Conservation (phyloP, 2,888 invertebrate species). For the Pocota personata region DNA sequence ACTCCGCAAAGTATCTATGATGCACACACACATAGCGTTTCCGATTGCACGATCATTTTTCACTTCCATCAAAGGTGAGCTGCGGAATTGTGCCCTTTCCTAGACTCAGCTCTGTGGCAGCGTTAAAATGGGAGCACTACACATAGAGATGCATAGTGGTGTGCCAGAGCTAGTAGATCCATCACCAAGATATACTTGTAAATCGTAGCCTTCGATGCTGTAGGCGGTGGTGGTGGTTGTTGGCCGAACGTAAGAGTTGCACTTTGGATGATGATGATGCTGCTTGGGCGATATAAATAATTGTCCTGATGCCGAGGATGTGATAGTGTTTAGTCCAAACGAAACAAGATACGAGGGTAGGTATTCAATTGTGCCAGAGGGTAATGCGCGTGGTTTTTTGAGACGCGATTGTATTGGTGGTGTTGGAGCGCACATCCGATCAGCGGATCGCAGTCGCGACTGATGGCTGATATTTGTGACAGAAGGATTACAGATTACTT, state of each 20-base stretch:
- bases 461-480: conserved; percentile 72
- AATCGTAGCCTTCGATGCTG: conserved; percentile 70
- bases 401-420: not conserved
- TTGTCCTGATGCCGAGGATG: conserved; percentile 71
- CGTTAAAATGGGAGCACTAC: conserved; percentile 70
- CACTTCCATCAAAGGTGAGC: conserved; percentile 70
- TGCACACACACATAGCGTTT: conserved; percentile 20
- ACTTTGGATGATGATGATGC: conserved; percentile 41
- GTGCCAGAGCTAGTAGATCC: conserved; percentile 67
- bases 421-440: conserved; percentile 42
- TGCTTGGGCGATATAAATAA: conserved; percentile 73
- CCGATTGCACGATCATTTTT: conserved; percentile 70
- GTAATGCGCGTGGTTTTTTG: conserved; percentile 45
- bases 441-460: conserved; percentile 46
- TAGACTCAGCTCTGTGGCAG: conserved; percentile 38
- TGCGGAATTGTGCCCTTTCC: conserved; percentile 51
- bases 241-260: conserved; percentile 33
- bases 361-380: conserved; percentile 60
- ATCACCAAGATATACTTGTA: conserved; percentile 72
- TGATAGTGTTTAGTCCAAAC: conserved; percentile 68
- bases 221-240: conserved; percentile 40
- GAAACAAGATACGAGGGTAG: conserved; percentile 66
- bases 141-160: conserved; percentile 59
- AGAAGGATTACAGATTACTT: conserved; percentile 71
- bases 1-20: conserved; percentile 39